Evolutionary conservation across 2,113 vertebrate species (phyloP), one percentile per base, ranked within the genome.

Genomic region (Anarrhichthys ocellatus): DNA sequence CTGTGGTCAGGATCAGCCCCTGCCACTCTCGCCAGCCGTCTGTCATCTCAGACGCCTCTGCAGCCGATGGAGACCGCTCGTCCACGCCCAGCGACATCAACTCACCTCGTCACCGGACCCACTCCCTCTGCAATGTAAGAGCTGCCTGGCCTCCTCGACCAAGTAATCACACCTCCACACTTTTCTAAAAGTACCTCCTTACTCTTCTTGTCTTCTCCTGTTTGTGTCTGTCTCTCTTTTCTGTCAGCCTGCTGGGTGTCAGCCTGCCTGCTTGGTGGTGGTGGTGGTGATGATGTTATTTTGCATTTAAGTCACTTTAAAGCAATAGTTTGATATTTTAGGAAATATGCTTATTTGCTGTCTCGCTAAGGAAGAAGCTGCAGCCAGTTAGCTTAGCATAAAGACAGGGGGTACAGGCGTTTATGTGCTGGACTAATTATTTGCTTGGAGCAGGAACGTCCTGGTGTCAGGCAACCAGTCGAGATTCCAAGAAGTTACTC

Each of bases 111-210:
- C 98, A 99, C 89, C 95, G 98, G 96, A 99, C 98, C 0, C 98
- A 99, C 93, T 99, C 98, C 5, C 98, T 99, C 95, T 99, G 98
- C 96, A 99, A 99, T 67, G 98, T 99, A 96, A 99, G 98, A 94
- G 92, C 92, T 89, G 85, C 86, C 85, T 70, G 80, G 82, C 80
- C 84, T 80, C 83, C 85, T 42, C 42, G 34, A 88, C 83, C 91
- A 87, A 91, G 87, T 92, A 88, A 88, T 87, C 90, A 78, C 77
- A 54, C 75, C 72, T 81, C 83, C 68, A 48, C 81, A 82, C 50
- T 73, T 67, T 44, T 56, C 82, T 77, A 27, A 71, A 65, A 24
- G 64, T 62, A 58, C 38, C 54, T 68, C 29, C 40, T 27, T 59
- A 18, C 36, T 24, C 14, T 62, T 15, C 24, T 62, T 63, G 65